phyloP scores from a whole-genome alignment of 2,113 vertebrate genomes.

The Tauraco erythrolophus region DNA sequence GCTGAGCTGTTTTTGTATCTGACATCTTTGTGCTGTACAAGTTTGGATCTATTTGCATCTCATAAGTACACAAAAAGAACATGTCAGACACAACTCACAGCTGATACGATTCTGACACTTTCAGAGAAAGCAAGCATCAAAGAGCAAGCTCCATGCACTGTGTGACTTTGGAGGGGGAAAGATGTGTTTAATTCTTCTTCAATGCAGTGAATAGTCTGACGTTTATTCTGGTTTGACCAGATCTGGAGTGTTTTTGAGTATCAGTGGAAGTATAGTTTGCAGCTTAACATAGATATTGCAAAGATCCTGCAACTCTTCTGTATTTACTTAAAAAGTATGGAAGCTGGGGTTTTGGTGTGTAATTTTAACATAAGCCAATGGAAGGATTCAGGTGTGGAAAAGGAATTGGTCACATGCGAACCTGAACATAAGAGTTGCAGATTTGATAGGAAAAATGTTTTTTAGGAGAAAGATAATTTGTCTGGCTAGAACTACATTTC shows the following conservation, averaged over 20 bases:
- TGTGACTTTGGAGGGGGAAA: not conserved
- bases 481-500: not conserved
- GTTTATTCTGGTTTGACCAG: not conserved
- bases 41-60: not conserved
- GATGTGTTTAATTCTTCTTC: not conserved
- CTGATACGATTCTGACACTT: not conserved
- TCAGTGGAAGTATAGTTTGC: not conserved
- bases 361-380: not conserved
- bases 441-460: not conserved
- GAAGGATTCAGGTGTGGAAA: not conserved
- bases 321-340: not conserved
- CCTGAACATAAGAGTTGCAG: not conserved
- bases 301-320: not conserved
- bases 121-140: not conserved
- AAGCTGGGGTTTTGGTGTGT: not conserved
- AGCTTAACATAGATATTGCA: not conserved
- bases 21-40: not conserved
- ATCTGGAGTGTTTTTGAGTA: not conserved
- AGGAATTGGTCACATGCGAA: not conserved
- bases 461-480: not conserved
- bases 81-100: not conserved
- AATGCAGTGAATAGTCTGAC: not conserved
- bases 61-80: not conserved
- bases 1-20: not conserved
- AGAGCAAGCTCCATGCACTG: not conserved